These are phyloP conservation scores for Lycocerus yunnanus DNA, from an alignment of 2,888 invertebrate genomes.

Conservation along the genomic window DNA sequence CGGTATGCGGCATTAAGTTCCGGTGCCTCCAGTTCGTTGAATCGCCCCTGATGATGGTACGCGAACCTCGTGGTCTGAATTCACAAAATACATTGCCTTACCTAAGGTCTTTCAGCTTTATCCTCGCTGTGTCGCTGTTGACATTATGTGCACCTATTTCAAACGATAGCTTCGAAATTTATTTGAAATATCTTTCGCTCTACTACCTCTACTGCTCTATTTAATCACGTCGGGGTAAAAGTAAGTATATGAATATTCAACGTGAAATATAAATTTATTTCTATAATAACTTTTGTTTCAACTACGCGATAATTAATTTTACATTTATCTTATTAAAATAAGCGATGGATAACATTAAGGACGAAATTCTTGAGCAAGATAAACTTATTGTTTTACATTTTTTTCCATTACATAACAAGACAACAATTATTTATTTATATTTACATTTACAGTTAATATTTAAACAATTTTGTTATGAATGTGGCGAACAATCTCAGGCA, in stretches of 20 bases:
- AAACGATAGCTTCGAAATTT: neutral
- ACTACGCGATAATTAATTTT: neutral
- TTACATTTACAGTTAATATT: too few species aligned
- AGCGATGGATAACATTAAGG: neutral
- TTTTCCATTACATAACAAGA: too few species aligned
- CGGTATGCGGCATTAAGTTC: slow-evolving; percentile 31
- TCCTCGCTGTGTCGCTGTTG: neutral
- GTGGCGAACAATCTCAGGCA: too few species aligned
- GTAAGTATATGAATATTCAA: neutral
- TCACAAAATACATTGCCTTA: slow-evolving; percentile 33
- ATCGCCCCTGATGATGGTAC: slow-evolving; percentile 41
- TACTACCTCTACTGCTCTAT: neutral
- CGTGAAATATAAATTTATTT: neutral
- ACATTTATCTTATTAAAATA: neutral
- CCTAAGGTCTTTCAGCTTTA: neutral
- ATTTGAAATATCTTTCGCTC: neutral
- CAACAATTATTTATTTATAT: too few species aligned
- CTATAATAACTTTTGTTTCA: neutral
- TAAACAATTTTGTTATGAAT: too few species aligned
- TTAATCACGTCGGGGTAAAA: slow-evolving; percentile 7
- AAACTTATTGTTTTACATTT: too few species aligned
- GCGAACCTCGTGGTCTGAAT: slow-evolving; percentile 39
- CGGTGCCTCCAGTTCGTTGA: slow-evolving; percentile 37
- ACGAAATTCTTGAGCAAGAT: too few species aligned
- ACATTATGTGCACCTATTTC: neutral